phyloP scores from a whole-genome alignment of 2,888 invertebrate species.

The Tetanocera ferruginea region DNA sequence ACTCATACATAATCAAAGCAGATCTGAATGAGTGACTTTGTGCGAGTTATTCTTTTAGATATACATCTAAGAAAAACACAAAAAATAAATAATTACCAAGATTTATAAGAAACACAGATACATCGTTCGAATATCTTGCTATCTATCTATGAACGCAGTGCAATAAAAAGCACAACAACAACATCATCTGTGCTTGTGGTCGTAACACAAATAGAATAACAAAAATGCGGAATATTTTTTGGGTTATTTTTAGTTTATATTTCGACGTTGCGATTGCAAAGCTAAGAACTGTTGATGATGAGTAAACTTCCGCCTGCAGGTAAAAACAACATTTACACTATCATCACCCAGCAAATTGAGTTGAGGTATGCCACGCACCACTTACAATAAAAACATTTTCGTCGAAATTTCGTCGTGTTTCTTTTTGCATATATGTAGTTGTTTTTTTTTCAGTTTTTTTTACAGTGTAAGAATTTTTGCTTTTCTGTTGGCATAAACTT shows the following conservation, averaged over 20 bases:
- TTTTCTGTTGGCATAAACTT: neutral
- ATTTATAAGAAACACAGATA: constrained; percentile 2
- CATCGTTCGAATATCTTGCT: neutral
- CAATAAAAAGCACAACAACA: neutral
- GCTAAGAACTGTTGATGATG: constrained; percentile 7
- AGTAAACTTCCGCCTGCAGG: constrained; percentile 35
- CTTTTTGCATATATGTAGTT: no score
- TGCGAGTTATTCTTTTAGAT: neutral
- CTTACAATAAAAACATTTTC: no score
- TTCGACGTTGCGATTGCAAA: constrained; percentile 15
- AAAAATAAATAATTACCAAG: neutral
- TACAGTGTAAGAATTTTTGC: neutral
- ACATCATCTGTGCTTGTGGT: neutral
- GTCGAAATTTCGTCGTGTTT: neutral
- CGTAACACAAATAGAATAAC: constrained; percentile 28
- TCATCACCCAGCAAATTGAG: no score
- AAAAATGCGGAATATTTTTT: constrained; percentile 27
- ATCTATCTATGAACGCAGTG: no score
- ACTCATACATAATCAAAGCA: neutral
- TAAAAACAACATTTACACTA: constrained; percentile 7
- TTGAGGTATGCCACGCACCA: no score
- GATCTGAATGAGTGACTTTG: no score
- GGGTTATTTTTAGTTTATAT: constrained; percentile 21
- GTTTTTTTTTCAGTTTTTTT: neutral
- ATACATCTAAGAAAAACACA: neutral